Conservation (phyloP, 2,113 vertebrate genomes). For the Ia io region DNA sequence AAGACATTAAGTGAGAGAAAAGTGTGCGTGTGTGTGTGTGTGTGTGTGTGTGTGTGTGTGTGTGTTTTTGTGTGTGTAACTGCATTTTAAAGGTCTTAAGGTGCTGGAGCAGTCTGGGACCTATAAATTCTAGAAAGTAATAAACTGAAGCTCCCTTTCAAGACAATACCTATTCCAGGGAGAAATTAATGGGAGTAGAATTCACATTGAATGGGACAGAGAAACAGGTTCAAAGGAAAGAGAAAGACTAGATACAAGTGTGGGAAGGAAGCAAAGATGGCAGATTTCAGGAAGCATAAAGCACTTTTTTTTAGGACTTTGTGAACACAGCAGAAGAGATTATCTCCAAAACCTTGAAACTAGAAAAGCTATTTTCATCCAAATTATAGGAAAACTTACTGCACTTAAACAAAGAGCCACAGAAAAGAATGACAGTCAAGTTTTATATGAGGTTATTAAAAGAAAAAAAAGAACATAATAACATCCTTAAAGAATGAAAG, state of each 20-base stretch:
- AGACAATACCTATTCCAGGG: not conserved
- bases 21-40: not conserved
- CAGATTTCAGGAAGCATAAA: not conserved
- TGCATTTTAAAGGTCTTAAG: not conserved
- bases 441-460: not conserved
- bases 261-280: not conserved
- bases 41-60: not conserved
- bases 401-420: not conserved
- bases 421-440: not conserved
- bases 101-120: not conserved
- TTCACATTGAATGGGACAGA: not conserved
- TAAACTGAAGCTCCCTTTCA: not conserved
- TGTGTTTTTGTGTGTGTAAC: not conserved
- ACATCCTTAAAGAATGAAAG: not conserved
- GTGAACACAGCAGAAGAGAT: conserved; percentile 24
- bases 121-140: conserved; percentile 18
- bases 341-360: conserved; percentile 6
- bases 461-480: not conserved
- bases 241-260: not conserved
- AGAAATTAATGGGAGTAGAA: not conserved
- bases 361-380: not conserved
- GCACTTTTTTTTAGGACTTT: not conserved
- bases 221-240: not conserved
- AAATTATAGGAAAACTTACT: not conserved
- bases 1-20: not conserved